Evolutionary conservation across 1,140 invertebrate species (phyloP), one percentile per base, ranked within the genome.

Genomic region (Babylonia areolata): DNA sequence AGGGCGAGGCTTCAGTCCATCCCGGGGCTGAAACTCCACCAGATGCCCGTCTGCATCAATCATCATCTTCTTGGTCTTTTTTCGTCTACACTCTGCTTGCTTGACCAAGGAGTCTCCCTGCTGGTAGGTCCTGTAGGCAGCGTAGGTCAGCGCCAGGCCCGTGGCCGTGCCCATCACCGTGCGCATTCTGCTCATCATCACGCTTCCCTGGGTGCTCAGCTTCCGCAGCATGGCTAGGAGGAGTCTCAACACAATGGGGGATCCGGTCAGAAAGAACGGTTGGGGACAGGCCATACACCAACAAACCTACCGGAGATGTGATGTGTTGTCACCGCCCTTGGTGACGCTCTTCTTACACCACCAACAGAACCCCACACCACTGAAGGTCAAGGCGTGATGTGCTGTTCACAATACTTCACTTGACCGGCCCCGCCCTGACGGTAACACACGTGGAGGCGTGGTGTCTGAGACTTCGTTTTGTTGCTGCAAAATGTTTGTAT

Each of bases 141-240:
- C 23, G 78, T 80, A 80, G 42, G 42, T 80, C 40, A 80, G n/a
- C 11, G 46, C 78, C 42, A 80, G 40, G 3, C 78, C 78, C 23
- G 78, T 35, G 28, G 46, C 46, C 42, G 78, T 35, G 1, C 46
- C 31, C 78, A 80, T 80, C 23, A 80, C 42, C 0, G 54, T 15
- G 37, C 35, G n/a, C 20, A 77, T 6, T 37, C 75, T 77, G 1
- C 75, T 15, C 33, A 77, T 2, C 33, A 77, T 28, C 28, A 20
- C 37, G 75, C 28, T 23, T 11, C 33, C 37, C 28, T 64, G 58
- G 15, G 11, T 37, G 9, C 6, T 9, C 15, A 77, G 11, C 28
- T 40, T 77, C 15, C 40, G 35, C 12, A 77, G 37, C 2, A 5
- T 6, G 20, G 75, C 1, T 3, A 40, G 40, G 9, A 20, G 17